Percentiles rank a stretch among this genome's conserved stretches.
Conservation (phyloP, 2,113 vertebrate genomes). For the Psophia crepitans region DNA sequence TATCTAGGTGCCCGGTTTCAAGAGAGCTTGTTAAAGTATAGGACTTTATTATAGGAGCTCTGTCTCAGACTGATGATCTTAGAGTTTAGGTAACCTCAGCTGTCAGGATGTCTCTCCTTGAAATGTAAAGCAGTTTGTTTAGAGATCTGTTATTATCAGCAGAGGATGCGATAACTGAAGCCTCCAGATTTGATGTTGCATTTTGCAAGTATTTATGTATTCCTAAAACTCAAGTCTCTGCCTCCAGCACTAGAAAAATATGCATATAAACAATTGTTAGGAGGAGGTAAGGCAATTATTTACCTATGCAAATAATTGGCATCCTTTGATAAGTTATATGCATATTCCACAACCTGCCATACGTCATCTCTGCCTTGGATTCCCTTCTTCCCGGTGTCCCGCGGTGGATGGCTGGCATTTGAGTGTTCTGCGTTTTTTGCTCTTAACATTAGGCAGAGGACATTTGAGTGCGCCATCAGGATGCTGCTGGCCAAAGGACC, state of each 20-base stretch:
- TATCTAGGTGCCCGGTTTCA: neutral
- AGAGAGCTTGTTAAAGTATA: neutral
- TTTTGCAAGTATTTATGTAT: neutral
- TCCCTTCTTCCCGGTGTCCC: neutral
- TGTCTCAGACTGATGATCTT: neutral
- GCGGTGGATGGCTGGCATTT: conserved; percentile 30
- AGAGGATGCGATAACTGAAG: neutral
- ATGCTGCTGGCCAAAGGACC: conserved; percentile 60
- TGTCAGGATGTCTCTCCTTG: neutral
- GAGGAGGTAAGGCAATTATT: neutral
- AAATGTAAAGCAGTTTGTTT: neutral
- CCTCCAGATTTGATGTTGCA: neutral
- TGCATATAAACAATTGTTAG: neutral
- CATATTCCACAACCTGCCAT: neutral
- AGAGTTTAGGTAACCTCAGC: neutral
- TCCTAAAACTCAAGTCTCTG: neutral
- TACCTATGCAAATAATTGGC: neutral
- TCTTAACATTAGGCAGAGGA: conserved; percentile 67
- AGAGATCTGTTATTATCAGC: neutral
- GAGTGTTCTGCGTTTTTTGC: conserved; percentile 65
- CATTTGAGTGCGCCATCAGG: conserved; percentile 52
- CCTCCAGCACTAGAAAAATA: neutral
- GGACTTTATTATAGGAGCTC: neutral
- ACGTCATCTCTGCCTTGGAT: neutral
- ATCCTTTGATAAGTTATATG: neutral